Evolutionary conservation across 2,113 vertebrate species (phyloP), one percentile per base, ranked within the genome.

Genomic region (Cyrtonyx montezumae): DNA sequence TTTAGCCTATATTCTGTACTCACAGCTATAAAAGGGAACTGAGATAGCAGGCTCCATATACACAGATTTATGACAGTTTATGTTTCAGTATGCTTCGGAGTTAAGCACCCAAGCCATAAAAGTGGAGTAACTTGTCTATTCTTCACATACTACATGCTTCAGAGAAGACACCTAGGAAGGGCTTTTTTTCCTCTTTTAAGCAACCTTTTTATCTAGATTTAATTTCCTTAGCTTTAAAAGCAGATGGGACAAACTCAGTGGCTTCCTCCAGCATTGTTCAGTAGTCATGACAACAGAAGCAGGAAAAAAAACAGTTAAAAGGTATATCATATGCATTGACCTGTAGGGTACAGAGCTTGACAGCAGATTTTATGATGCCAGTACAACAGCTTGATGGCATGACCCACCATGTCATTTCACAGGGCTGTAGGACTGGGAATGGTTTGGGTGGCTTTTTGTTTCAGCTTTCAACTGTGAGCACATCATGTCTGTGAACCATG

Each of bases 401-500:
- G 11, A 59, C 15, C 43, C 1, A 1, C 32, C 26, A 62, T 18
- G 65, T 79, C 22, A 40, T 63, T 46, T 79, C 53, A 65, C 48
- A n/a, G 11, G 13, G 13, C n/a, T 26, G 4, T 2, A 79, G 26
- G 9, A 62, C 0, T 53, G 11, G 37, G 18, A 16, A 73, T 12
- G 28, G 17, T 23, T 70, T 45, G 5, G 10, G 3, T 55, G 53
- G 3, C 32, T 32, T 9, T 79, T 89, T 48, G 14, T 34, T 91
- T 79, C 49, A 1, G 10, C 19, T n/a, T 58, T 58, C 55, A 32
- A n/a, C 32, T n/a, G 32, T 32, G 32, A 20, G 48, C 55, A 34
- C 1, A 1, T 28, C 40, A 82, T 32, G 71, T 66, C 36, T 70
- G 49, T 0, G 0, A 43, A 70, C 26, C 63, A 51, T 0, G 0